Percentiles rank a stretch among this genome's conserved stretches.
Conservation (phyloP, 35 echinoderm and acorn worm species). For the Ptychodera flava region DNA sequence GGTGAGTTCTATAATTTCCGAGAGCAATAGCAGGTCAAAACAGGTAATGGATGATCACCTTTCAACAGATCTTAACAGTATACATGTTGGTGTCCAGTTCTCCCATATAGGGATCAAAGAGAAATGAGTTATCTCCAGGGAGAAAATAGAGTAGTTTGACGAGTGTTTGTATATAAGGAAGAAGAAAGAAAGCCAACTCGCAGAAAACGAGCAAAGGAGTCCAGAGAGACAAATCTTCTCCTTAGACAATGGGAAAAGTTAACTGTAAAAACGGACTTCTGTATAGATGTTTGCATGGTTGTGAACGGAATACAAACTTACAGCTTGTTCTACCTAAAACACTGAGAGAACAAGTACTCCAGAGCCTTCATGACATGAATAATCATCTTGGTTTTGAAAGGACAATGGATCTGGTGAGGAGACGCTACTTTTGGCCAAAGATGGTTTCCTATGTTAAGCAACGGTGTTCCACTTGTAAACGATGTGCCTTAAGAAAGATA, state of each 20-base stretch:
- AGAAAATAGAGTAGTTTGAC: too few species aligned
- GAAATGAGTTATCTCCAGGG: constrained; percentile 7
- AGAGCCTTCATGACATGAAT: constrained; percentile 16
- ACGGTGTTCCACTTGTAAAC: constrained; percentile 9
- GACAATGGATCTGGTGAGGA: too few species aligned
- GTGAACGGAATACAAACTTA: background rate
- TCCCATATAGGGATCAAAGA: background rate
- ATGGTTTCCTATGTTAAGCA: background rate
- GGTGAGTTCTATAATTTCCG: background rate
- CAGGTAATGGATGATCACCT: background rate
- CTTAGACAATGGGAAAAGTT: constrained; percentile 22
- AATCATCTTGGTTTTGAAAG: too few species aligned
- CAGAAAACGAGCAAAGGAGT: background rate
- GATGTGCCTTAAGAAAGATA: constrained; percentile 39
- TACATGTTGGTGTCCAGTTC: background rate
- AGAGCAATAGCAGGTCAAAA: background rate
- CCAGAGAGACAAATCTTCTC: background rate
- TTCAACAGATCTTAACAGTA: background rate
- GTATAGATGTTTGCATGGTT: constrained; percentile 7
- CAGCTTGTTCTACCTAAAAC: constrained; percentile 15
- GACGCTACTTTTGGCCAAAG: constrained; percentile 13
- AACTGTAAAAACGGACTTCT: constrained; percentile 5
- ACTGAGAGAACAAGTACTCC: constrained; percentile 18
- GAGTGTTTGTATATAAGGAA: too few species aligned
- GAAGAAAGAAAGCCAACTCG: background rate